Evolutionary conservation across 2,888 invertebrate species (phyloP), one percentile per base, ranked within the genome.

Genomic region (Hirtodrosophila histrioides): DNA sequence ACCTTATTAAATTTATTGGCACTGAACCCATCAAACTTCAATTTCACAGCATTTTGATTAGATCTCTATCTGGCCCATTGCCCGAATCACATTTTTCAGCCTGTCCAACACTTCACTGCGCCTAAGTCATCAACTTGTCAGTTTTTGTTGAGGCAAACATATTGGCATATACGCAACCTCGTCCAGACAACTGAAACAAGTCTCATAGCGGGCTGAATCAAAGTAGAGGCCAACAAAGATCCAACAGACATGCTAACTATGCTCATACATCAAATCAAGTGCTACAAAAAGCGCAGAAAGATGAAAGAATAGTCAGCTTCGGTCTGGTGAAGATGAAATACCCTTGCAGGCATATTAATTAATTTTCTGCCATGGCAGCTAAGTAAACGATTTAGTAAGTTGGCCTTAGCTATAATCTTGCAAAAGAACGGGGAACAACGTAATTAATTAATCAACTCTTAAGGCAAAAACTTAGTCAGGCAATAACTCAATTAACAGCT

Each of bases 161-260:
- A 85, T 85, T 78, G 82, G 64, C 53, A 50, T n/a, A n/a, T n/a
- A 33, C 31, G 62, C 49, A 41, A 50, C 41, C 49, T 64, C 51
- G 61, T 7, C 41, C 58, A 64, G 68, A 64, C 57, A 46, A 43
- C 66, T 58, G 61, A 54, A 53, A 51, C 61, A 55, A 56, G 50
- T 46, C 49, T 50, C 9, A 24, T 37, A 27, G 6, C 27, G 10
- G 50, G 39, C 50, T 44, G 39, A 31, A 17, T 23, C 11, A 10
- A 27, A 33, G 35, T 29, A 9, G 12, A 4, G 35, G 8, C 48
- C 3, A 24, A n/a, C n/a, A n/a, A 3, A 33, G 23, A 46, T 44
- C 43, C 57, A 37, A 46, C 70, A 80, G 85, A 84, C 87, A 80
- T 65, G 40, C 51, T 78, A 77, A 86, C 75, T 69, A 75, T 49